Evolutionary conservation across 2,888 invertebrate species (phyloP).

Genomic region (Villa cingulata): DNA sequence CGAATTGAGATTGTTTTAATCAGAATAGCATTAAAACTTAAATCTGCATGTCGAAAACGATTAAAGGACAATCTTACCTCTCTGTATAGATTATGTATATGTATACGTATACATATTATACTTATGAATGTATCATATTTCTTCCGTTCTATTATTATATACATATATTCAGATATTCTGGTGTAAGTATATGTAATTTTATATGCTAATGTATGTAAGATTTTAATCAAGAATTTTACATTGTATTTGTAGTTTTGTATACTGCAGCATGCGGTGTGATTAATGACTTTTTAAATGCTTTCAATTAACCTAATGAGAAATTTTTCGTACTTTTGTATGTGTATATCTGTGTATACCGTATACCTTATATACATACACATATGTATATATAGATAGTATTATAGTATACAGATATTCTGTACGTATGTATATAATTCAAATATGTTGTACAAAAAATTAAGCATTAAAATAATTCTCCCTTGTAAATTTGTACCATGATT

Average conservation of each 20-base stretch:
- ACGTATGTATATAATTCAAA: neutral
- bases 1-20: constrained; percentile 14
- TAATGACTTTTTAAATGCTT: constrained; percentile 13
- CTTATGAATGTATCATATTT: too few species aligned
- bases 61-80: constrained; percentile 23
- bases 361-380: too few species aligned
- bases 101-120: too few species aligned
- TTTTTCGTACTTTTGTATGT: neutral
- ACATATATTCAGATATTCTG: too few species aligned
- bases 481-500: neutral
- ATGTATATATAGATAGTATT: too few species aligned
- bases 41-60: constrained; percentile 38
- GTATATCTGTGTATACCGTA: too few species aligned
- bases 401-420: too few species aligned
- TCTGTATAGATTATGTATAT: too few species aligned
- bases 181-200: too few species aligned
- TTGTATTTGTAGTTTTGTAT: neutral
- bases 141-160: too few species aligned
- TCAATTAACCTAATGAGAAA: constrained; percentile 6
- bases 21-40: constrained; percentile 26
- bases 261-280: constrained; percentile 7
- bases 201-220: neutral
- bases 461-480: neutral
- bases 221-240: neutral
- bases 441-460: neutral